Evolutionary conservation across 2,888 invertebrate genomes (phyloP), one percentile per base, ranked within the genome.

Genomic region (Antitype chi): DNA sequence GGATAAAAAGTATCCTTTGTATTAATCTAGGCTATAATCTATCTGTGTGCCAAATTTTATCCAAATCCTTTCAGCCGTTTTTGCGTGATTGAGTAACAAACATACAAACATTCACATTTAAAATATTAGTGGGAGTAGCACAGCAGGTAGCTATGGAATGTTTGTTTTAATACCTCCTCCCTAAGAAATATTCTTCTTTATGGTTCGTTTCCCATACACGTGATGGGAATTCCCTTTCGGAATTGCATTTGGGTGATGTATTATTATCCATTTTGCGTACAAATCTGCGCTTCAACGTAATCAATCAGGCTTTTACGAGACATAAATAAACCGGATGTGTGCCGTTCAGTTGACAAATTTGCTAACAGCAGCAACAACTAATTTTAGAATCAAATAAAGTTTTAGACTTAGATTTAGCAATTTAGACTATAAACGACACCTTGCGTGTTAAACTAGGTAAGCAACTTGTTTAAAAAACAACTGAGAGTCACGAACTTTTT

Each of bases 271-370:
- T 87, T 90, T 87, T 84, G 85, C 85, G 88, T 83, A 88, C 89
- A 90, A 90, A 91, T 89, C 90, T 89, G 86, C 85, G 85, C 86
- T 87, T 84, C 88, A 84, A 89, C 82, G 90, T 90, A 90, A 92
- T 92, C 91, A 91, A 92, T 92, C 92, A 91, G 85, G 86, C 82
- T 87, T 86, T 85, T 86, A 86, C 88, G 85, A 86, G 81, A 85
- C 88, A 90, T 91, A 91, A 92, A 91, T 90, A 89, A 89, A 86
- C 81, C 53, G 60, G 70, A 81, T 57, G 68, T 68, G 70, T 68
- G 81, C 68, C 80, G 70, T 78, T 85, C 83, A 87, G 73, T 79
- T 85, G 81, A 87, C 79, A 78, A 85, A 87, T 79, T 60, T 74
- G 66, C 63, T 49, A 53, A 64, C 64, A 62, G 43, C 32, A 66